These are phyloP conservation scores for Neoascia interrupta DNA, from an alignment of 2,888 invertebrate genomes.

Conservation along the genomic window DNA sequence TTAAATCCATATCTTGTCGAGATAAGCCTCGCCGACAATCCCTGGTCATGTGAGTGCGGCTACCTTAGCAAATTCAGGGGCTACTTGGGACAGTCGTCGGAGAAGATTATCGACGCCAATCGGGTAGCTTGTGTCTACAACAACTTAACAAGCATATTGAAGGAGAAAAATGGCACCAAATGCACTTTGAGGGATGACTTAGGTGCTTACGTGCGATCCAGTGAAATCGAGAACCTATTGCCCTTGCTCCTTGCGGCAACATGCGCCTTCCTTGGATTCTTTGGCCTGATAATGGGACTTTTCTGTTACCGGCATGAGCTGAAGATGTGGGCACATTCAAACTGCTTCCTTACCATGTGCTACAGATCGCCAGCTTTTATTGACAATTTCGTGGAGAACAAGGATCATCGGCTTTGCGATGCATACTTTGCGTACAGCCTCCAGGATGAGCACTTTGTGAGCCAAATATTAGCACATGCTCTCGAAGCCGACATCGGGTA, in stretches of 20 bases:
- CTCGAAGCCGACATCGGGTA: conserved; percentile 92
- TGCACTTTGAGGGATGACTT: conserved; percentile 88
- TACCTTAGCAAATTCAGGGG: conserved; percentile 89
- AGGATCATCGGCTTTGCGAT: conserved; percentile 88
- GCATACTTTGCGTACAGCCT: conserved; percentile 97
- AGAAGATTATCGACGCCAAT: conserved; percentile 89
- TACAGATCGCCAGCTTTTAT: conserved; percentile 88
- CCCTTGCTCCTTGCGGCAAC: conserved; percentile 89
- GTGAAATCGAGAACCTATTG: conserved; percentile 87
- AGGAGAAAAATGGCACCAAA: conserved; percentile 89
- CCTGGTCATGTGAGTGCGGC: conserved; percentile 95
- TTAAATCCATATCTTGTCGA: conserved; percentile 92
- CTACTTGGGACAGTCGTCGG: conserved; percentile 89
- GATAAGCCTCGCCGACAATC: conserved; percentile 90
- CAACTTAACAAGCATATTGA: conserved; percentile 86
- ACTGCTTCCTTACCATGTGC: conserved; percentile 92
- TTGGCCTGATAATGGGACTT: conserved; percentile 87
- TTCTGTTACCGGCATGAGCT: conserved; percentile 91
- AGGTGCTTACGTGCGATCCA: conserved; percentile 84
- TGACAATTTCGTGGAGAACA: conserved; percentile 79
- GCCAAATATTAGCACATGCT: conserved; percentile 92
- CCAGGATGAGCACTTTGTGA: conserved; percentile 94
- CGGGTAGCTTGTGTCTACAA: conserved; percentile 88
- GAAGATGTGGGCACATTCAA: conserved; percentile 91
- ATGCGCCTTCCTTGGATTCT: conserved; percentile 88